Conservation (phyloP, 2,888 invertebrate genomes). For the Tuta absoluta region DNA sequence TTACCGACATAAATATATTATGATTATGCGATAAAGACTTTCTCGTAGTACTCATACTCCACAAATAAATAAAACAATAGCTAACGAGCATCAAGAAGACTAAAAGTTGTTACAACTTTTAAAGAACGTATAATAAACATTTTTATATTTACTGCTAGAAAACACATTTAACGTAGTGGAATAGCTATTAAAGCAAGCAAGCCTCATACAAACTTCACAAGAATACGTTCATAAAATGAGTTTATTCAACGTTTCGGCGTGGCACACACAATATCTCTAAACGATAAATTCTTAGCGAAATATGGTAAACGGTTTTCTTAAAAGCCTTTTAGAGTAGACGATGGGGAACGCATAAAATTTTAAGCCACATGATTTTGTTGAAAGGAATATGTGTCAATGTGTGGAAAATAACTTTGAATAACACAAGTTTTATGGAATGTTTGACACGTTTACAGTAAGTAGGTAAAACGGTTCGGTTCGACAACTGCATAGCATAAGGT, state of each 20-base stretch:
- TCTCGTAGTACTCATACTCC: too few relatives aligned
- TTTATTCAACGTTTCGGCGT: constrained; percentile 23
- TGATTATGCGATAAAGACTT: too few relatives aligned
- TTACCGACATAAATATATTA: too few relatives aligned
- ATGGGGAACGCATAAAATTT: constrained; percentile 23
- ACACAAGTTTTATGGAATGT: background rate
- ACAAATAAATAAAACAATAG: too few relatives aligned
- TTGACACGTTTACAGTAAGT: background rate
- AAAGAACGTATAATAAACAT: background rate
- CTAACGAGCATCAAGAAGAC: background rate
- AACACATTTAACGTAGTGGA: constrained; percentile 16
- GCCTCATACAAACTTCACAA: constrained; percentile 14
- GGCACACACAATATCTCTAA: constrained; percentile 47
- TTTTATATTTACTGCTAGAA: constrained; percentile 13
- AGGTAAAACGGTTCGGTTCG: background rate
- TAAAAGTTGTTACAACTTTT: background rate
- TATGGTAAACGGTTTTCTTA: constrained; percentile 48
- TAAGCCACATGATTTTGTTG: background rate
- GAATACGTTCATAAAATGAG: constrained; percentile 18
- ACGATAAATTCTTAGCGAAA: constrained; percentile 55
- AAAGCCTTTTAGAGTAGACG: constrained; percentile 41
- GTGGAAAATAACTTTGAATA: background rate
- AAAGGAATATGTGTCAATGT: constrained; percentile 14
- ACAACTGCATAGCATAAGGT: too few relatives aligned
- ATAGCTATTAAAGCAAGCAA: constrained; percentile 18